Base-by-base conservation (phyloP, 2,888 invertebrate genomes). In the Heterodera filipjevi region DNA sequence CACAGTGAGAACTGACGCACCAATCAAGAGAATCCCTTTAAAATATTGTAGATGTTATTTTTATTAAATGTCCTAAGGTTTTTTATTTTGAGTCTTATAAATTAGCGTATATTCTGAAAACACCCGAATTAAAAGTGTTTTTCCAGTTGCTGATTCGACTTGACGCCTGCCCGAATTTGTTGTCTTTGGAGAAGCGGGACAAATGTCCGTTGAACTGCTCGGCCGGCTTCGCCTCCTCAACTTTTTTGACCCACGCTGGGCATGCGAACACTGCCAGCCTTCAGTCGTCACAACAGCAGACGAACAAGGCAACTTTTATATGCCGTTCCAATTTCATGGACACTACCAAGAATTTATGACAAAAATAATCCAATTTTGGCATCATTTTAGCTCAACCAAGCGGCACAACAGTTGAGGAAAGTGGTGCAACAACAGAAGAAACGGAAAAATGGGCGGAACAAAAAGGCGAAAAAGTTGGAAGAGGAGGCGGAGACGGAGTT, bases 91-190 rank as follows among this genome's bases (percentile, higher is more conserved):
- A n/a, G n/a, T n/a, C n/a, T n/a, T n/a, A n/a, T n/a, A n/a, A n/a
- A n/a, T n/a, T n/a, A n/a, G n/a, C n/a, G n/a, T n/a, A n/a, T n/a
- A n/a, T n/a, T n/a, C n/a, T n/a, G n/a, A n/a, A n/a, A n/a, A n/a
- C n/a, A n/a, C n/a, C n/a, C 27, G 10, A 10, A 6, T 8, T 2
- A 53, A 22, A 22, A 3, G 22, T 19, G 10, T 19, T 33, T 33
- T 68, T 35, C 22, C 76, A 80, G 49, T 75, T 81, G 64, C 72
- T 82, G 35, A 71, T 80, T 49, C 74, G 76, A 30, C 74, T 77
- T 49, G 82, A 82, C 76, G 77, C 77, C 5, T 82, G 82, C 53
- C 82, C 82, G 46, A 77, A 81, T 35, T 81, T 83, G 53, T 59
- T 81, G 22, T 78, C 76, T 3, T 49, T 74, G 14, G 33, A 19